A percentile compares a stretch with the other conserved stretches of the same genome.
Conservation (phyloP, 2,113 vertebrate genomes). For the Uropsilus gracilis region DNA sequence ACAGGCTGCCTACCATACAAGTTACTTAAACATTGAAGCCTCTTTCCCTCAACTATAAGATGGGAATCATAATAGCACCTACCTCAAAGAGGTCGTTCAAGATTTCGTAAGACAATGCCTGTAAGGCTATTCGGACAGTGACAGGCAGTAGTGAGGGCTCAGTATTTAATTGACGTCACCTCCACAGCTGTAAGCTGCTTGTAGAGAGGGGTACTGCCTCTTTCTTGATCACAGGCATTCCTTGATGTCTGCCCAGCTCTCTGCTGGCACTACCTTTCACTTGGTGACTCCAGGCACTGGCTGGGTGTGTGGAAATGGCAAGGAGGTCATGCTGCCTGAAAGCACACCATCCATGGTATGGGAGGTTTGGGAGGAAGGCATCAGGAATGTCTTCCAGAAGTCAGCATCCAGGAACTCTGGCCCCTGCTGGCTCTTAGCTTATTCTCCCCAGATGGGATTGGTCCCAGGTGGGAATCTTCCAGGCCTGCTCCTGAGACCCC, state of each 20-base stretch:
- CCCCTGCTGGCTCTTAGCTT: background rate
- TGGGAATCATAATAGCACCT: background rate
- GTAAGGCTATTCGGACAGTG: background rate
- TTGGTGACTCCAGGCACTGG: background rate
- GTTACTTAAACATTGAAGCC: background rate
- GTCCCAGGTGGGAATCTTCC: background rate
- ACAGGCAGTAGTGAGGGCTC: background rate
- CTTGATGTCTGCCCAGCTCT: background rate
- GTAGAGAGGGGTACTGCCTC: background rate
- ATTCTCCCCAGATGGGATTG: background rate
- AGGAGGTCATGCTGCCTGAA: background rate
- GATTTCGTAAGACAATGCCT: background rate
- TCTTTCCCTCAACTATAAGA: background rate
- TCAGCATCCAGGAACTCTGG: background rate
- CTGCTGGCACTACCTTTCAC: background rate
- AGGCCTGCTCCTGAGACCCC: background rate
- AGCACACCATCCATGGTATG: rapidly evolving
- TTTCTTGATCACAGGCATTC: background rate
- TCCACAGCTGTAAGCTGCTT: background rate
- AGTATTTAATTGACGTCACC: rapidly evolving
- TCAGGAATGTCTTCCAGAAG: background rate
- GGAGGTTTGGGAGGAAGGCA: background rate
- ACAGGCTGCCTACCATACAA: background rate
- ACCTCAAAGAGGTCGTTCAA: background rate
- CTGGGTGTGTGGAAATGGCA: rapidly evolving